Base-by-base conservation (phyloP, 2,797 vertebrate species). In the Eupleurogrammus muticus region DNA sequence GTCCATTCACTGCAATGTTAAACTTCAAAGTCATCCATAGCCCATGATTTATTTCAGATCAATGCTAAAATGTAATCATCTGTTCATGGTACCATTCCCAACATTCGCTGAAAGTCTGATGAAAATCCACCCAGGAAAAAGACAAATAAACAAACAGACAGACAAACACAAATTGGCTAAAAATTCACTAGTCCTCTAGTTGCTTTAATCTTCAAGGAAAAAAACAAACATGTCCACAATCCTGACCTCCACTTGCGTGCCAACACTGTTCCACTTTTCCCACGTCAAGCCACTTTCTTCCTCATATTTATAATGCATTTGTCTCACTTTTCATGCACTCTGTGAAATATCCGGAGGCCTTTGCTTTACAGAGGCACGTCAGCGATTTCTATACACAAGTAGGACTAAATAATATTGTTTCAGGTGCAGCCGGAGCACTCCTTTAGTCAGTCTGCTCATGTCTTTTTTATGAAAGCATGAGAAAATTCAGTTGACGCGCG, bases 401-500 rank as follows among this genome's bases (percentile, higher is more conserved):
- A 2, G 11, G 2, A 46, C 51, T 40, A 5, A 47, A 23, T 0
- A 1, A 12, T 50, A 12, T 11, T 13, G 2, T 19, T 23, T 14
- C 7, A 11, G 19, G 4, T n/a, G 13, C 5, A 50, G 28, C 34
- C 23, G 20, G 24, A 56, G 51, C 21, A 42, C 48, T 56, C 16
- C 21, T 20, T 51, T 5, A 8, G 34, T 13, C 8, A 16, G 5
- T 14, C 20, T 47, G 16, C 20, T 36, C 12, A 51, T 23, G 5
- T 48, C 5, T 9, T 63, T 36, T 23, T n/a, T 16, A 52, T 23
- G 32, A 24, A 13, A 10, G 44, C 14, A 20, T 3, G 8, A 49
- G 50, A 13, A 67, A 47, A 67, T 51, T 75, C 48, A 66, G 10
- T 10, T 24, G 56, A n/a, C 59, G 56, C 32, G 21, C 50, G 28